Evolutionary conservation across 2,888 invertebrate species (phyloP), one percentile per base, ranked within the genome.

Genomic region (Xestia c-nigrum): DNA sequence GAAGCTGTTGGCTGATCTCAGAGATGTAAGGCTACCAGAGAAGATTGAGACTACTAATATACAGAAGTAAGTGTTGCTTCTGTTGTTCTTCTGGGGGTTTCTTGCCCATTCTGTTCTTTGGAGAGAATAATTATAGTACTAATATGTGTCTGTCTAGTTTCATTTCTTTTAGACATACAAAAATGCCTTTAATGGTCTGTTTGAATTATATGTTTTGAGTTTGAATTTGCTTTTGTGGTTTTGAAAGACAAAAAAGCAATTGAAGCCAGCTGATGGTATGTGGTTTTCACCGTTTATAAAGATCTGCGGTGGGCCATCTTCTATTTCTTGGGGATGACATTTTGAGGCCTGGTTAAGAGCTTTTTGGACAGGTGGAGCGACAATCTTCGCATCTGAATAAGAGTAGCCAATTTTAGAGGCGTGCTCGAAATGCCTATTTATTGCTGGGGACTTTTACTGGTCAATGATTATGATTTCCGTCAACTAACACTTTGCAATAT

Each of bases 21-120:
- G 99, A 82, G 99, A 99, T 92, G 99, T 98, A 67, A 97, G 99
- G 79, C 96, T 99, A 9, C 98, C 99, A 1, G 97, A 98, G 71
- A 99, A 99, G 95, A 98, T 99, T 83, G 99, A 99, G 92, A 97
- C 98, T 0, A 98, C 98, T 73, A 99, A 99, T 93, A 97, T 98
- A 84, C 98, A 99, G 93, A 98, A 98, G 98, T 99, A 95, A 95
- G 94, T 91, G n/a, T 38, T 7, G 16, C 12, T 10, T 16, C 5
- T 31, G 31, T 31, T 31, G 1, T 31, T 31, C 31, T 31, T 31
- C 31, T 31, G 31, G 16, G 14, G 1, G 47, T 16, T 47, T 47
- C 47, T 47, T 47, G 47, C 16, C 50, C 50, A 21, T 50, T 50
- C 21, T 21, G 6, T 19, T 21, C 7, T 7, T 1, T 0, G 31